A percentile compares a stretch with the other conserved stretches of the same genome.
phyloP scores from a whole-genome alignment of 2,797 vertebrate species.

The Chrysolophus pictus region DNA sequence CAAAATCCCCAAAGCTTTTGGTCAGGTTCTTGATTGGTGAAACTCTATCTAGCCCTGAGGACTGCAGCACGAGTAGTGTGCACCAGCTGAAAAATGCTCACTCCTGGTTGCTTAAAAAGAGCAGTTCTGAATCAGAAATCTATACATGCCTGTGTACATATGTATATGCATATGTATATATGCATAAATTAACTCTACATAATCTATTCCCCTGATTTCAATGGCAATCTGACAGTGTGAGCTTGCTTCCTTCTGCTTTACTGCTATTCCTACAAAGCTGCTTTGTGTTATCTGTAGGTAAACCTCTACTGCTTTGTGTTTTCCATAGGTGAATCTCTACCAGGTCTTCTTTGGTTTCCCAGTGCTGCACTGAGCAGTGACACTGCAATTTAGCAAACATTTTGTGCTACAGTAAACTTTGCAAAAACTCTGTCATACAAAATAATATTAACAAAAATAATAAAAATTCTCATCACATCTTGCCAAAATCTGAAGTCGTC shows the following conservation, averaged over 20 bases:
- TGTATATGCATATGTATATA: no score
- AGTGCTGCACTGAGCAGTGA: neutral
- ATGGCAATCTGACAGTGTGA: neutral
- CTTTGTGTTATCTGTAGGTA: neutral
- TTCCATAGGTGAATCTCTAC: neutral
- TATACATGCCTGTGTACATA: rapidly evolving
- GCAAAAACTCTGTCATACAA: neutral
- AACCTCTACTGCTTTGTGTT: neutral
- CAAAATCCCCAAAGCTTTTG: neutral
- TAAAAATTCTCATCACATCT: neutral
- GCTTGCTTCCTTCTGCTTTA: neutral
- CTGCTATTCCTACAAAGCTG: neutral
- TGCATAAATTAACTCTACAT: neutral
- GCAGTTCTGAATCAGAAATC: neutral
- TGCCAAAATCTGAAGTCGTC: neutral
- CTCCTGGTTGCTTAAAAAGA: neutral
- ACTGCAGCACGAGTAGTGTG: neutral
- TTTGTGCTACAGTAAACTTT: neutral
- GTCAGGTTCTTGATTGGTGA: neutral
- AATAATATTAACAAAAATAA: neutral
- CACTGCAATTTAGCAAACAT: neutral
- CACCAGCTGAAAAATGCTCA: neutral
- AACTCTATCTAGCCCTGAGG: neutral
- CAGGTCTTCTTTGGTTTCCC: neutral
- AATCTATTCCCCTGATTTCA: neutral